phyloP scores from a whole-genome alignment of 1,140 invertebrate genomes.

The Orussus abietinus region DNA sequence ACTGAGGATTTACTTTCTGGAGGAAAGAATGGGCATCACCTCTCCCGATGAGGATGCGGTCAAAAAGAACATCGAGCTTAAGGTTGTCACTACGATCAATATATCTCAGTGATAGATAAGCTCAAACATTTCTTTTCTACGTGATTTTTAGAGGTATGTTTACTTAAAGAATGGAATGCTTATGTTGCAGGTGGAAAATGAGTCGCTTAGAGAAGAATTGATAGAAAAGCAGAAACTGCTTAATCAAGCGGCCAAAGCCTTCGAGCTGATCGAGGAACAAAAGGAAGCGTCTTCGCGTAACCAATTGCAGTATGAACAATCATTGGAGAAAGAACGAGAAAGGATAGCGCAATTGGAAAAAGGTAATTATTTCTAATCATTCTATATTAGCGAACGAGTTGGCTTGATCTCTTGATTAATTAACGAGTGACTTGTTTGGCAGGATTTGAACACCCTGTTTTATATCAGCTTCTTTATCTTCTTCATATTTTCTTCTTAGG shows the following conservation, averaged over 20 bases:
- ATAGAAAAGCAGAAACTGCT: slow-evolving; percentile 78
- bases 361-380: slow-evolving; percentile 31
- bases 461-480: too few relatives aligned
- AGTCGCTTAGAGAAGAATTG: slow-evolving; percentile 73
- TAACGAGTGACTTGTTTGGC: too few relatives aligned
- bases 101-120: too few relatives aligned
- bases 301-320: slow-evolving; percentile 39
- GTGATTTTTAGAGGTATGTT: too few relatives aligned
- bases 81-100: slow-evolving; percentile 54
- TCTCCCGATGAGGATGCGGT: slow-evolving; percentile 60
- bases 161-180: too few relatives aligned
- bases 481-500: slow-evolving; percentile 4
- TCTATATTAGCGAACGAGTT: too few relatives aligned
- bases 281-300: slow-evolving; percentile 39
- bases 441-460: too few relatives aligned
- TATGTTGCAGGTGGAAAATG: slow-evolving; percentile 66
- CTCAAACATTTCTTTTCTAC: too few relatives aligned
- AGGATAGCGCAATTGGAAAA: slow-evolving; percentile 41
- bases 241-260: slow-evolving; percentile 74
- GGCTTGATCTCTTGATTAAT: too few relatives aligned
- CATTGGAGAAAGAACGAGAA: slow-evolving; percentile 37
- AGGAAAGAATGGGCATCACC: slow-evolving; percentile 73
- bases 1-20: slow-evolving; percentile 83
- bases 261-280: slow-evolving; percentile 69
- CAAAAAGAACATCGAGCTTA: slow-evolving; percentile 74